Conservation (phyloP, 1,140 invertebrate species). For the Battus philenor region DNA sequence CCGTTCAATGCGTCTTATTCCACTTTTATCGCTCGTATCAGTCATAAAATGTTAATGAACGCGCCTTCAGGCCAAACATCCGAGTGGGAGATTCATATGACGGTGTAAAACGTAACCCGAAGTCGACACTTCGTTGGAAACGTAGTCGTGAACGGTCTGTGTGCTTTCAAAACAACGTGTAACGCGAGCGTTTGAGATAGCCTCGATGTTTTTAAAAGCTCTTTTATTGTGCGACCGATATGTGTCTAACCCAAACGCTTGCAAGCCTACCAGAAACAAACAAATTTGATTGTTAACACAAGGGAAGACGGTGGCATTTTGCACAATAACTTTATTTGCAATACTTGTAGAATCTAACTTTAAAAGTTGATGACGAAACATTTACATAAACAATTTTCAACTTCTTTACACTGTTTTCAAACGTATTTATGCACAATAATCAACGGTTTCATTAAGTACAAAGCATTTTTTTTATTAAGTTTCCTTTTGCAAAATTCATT, state of each 20-base stretch:
- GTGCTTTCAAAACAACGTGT: constrained; percentile 70
- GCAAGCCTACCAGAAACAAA: no score
- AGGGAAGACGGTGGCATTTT: no score
- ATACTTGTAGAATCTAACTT: no score
- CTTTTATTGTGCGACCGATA: constrained; percentile 49
- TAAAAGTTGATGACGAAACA: no score
- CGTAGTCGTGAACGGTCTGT: constrained; percentile 63
- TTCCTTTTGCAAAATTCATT: neutral
- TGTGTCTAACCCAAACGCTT: constrained; percentile 8
- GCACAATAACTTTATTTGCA: no score
- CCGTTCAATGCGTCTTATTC: constrained; percentile 69
- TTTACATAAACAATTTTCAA: no score
- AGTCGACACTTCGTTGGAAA: constrained; percentile 70
- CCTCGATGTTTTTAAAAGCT: constrained; percentile 64
- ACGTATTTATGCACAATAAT: neutral
- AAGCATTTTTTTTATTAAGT: neutral
- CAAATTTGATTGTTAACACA: no score
- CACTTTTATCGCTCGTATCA: constrained; percentile 72
- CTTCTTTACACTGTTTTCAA: no score
- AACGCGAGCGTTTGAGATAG: constrained; percentile 61
- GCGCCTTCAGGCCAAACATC: constrained; percentile 69
- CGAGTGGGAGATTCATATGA: constrained; percentile 72
- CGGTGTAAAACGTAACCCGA: constrained; percentile 71
- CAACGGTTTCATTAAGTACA: neutral
- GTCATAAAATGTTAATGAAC: constrained; percentile 75